Evolutionary conservation across 2,888 invertebrate genomes (phyloP).

Genomic region (Caradrina kadenii): DNA sequence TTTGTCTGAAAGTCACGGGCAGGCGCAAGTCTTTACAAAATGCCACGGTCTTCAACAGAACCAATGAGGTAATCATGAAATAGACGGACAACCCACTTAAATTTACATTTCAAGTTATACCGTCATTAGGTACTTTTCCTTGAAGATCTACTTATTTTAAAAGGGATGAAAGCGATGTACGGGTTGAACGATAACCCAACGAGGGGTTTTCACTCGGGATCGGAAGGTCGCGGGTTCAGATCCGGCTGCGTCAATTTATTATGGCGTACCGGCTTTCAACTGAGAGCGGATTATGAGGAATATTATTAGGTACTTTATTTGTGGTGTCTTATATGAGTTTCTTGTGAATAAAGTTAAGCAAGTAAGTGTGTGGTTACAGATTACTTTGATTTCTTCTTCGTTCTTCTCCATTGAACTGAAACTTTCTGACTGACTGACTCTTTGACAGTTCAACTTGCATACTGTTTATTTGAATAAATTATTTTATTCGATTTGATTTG

Average conservation of each 20-base stretch:
- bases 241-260: constrained; percentile 43
- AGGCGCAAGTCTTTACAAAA: no score
- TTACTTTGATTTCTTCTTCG: no score
- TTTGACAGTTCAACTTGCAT: no score
- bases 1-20: no score
- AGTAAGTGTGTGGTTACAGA: no score
- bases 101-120: constrained; percentile 7
- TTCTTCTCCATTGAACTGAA: no score
- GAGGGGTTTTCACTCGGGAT: constrained; percentile 24
- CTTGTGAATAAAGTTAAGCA: background rate
- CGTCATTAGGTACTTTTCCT: constrained; percentile 7
- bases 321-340: background rate
- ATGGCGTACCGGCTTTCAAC: constrained; percentile 31
- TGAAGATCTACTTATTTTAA: constrained; percentile 36
- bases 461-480: no score
- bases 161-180: constrained; percentile 35
- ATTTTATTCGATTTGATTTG: no score
- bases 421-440: no score
- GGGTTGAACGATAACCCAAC: constrained; percentile 34
- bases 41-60: no score
- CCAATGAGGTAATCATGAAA: constrained; percentile 4
- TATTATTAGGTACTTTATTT: constrained; percentile 21
- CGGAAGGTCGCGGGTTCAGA: constrained; percentile 38
- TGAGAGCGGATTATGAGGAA: constrained; percentile 7
- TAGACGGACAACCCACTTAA: background rate